These are phyloP conservation scores for Drosophila sucinea DNA, from an alignment of 1,140 invertebrate genomes.

Conservation along the genomic window DNA sequence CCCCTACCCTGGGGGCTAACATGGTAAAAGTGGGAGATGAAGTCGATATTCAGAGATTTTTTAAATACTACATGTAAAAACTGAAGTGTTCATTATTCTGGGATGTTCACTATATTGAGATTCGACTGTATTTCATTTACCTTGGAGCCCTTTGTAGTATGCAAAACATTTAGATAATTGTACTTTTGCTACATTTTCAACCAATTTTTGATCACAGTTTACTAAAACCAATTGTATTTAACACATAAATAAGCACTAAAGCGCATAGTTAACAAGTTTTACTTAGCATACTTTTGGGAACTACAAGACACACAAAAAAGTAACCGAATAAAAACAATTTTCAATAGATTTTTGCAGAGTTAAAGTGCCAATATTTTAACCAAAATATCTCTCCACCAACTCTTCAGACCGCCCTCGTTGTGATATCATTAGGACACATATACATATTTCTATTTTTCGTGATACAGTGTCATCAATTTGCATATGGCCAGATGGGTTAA, in stretches of 20 bases:
- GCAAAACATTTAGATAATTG: background rate
- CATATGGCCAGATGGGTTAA: conserved; percentile 45
- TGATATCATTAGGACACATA: background rate
- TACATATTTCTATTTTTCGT: background rate
- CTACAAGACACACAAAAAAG: too few species aligned
- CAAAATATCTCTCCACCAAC: background rate
- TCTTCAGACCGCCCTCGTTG: background rate
- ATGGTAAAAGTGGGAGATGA: too few species aligned
- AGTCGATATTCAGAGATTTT: too few species aligned
- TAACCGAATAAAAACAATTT: background rate
- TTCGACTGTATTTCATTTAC: background rate
- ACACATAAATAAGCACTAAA: too few species aligned
- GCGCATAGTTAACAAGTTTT: background rate
- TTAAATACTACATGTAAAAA: too few species aligned
- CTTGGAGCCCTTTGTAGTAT: background rate
- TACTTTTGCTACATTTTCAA: too few species aligned
- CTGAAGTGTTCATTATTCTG: too few species aligned
- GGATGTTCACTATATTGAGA: too few species aligned
- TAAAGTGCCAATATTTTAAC: too few species aligned
- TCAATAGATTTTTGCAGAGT: background rate
- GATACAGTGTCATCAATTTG: conserved; percentile 46
- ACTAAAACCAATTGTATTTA: too few species aligned
- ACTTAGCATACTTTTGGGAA: background rate
- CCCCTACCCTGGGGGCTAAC: too few species aligned
- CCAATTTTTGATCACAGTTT: too few species aligned